These are phyloP conservation scores for Tetrapedia diversipes DNA, from an alignment of 2,888 invertebrate genomes.

Conservation along the genomic window DNA sequence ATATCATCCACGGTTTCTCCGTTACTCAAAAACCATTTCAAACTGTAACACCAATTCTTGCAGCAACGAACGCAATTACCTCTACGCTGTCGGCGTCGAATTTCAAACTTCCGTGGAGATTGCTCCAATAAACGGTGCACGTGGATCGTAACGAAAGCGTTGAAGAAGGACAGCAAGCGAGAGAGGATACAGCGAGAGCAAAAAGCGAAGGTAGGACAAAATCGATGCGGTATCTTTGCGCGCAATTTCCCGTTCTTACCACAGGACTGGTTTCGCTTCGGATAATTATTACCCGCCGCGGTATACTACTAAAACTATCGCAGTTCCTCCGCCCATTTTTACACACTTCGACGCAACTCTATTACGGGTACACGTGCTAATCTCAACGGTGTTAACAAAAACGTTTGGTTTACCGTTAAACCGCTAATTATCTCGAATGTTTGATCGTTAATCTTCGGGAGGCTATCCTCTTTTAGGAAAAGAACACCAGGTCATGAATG, in stretches of 20 bases:
- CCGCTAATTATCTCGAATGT: conserved; percentile 19
- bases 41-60: not conserved
- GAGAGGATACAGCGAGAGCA: not conserved
- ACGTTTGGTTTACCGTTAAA: conserved; percentile 10
- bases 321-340: no score
- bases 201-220: conserved; percentile 23
- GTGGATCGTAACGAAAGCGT: not conserved
- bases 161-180: not conserved
- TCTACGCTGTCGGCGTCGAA: not conserved
- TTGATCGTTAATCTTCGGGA: no score
- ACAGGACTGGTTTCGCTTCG: conserved; percentile 7
- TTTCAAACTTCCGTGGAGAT: not conserved
- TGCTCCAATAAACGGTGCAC: not conserved
- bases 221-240: conserved; percentile 6
- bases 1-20: no score
- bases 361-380: no score
- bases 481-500: no score
- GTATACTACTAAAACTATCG: conserved; percentile 5
- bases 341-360: no score
- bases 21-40: no score
- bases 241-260: conserved; percentile 2
- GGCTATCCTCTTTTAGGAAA: no score
- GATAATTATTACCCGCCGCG: conserved; percentile 32
- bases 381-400: conserved; percentile 33
- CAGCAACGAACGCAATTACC: not conserved